Percentiles rank a stretch among this genome's conserved stretches.
phyloP scores from a whole-genome alignment of 2,797 vertebrate species.

The Pachyuromys duprasi region DNA sequence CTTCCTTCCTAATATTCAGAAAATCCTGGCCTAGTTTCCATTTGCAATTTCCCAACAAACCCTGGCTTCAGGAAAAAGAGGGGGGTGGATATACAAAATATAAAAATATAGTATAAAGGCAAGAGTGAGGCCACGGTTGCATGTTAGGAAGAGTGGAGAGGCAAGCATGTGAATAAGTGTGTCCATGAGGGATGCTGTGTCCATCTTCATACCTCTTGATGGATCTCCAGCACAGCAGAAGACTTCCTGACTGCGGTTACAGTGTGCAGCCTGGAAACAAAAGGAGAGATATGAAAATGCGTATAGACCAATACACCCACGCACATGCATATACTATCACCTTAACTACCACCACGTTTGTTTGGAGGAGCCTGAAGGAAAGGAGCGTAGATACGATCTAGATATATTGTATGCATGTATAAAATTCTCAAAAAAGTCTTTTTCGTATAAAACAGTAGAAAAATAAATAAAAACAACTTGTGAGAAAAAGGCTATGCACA shows the following conservation, averaged over 20 bases:
- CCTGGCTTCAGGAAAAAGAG: conserved; percentile 41
- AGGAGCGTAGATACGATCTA: background rate
- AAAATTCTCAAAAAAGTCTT: too few relatives aligned
- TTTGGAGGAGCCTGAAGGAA: background rate
- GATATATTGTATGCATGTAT: background rate
- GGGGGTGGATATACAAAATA: conserved; percentile 61
- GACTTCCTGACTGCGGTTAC: conserved; percentile 83
- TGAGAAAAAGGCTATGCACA: background rate
- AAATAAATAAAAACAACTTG: background rate
- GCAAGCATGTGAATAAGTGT: conserved; percentile 43
- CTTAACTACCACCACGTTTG: background rate
- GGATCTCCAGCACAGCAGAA: conserved; percentile 80
- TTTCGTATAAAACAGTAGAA: background rate
- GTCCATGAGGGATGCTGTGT: conserved; percentile 56
- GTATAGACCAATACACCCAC: background rate
- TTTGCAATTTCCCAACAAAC: conserved; percentile 55
- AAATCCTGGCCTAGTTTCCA: background rate
- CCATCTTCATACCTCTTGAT: conserved; percentile 84
- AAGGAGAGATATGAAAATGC: conserved; percentile 48
- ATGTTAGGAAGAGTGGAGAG: conserved; percentile 75
- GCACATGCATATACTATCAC: background rate
- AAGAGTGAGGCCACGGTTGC: conserved; percentile 64
- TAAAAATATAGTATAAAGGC: conserved; percentile 76
- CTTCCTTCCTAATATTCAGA: background rate
- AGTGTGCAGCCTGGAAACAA: conserved; percentile 81